Base-by-base conservation (phyloP, 1,140 invertebrate genomes). In the Drosophila carrolli region DNA sequence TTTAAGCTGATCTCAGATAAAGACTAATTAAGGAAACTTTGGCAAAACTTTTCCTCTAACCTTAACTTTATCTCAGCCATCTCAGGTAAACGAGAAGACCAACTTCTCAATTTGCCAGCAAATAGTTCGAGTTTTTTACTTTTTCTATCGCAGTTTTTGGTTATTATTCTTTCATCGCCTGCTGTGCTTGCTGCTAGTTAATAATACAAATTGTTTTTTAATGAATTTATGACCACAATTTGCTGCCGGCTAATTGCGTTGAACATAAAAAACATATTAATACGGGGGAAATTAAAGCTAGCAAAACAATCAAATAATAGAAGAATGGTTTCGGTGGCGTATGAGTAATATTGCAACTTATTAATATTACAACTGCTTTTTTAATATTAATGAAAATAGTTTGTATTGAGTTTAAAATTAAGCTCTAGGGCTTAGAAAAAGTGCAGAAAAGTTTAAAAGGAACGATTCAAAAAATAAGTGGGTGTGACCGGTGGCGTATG, bases 151-250 rank as follows among this genome's bases (percentile, higher is more conserved):
- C 14, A 38, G 40, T 50, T 61, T 51, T 16, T 16, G 16, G 19
- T 13, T 53, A 16, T 19, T 48, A 62, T 47, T 75, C 16, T 50
- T 16, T 27, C 38, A 29, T 29, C 32, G 5, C n/a, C 32, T 32
- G 27, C 35, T 40, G 38, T 19, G 35, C 10, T 48, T 44, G 27
- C 10, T 13, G 35, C 16, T 9, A 27, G n/a, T 59, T 19, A 70
- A 70, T 85, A 41, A 81, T 58, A 16, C 35, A 62, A 85, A 81
- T 75, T 46, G 67, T 58, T 81, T 70, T 77, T 81, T 70, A 74
- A 86, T 81, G 47, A 78, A 67, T 86, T 84, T 74, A 85, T 74
- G 51, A 53, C 46, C 14, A 9, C 47, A 54, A 37, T 51, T 29
- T 16, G 14, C 37, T 53, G 9, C 51, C 51, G 48, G 16, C 63